Percentiles rank a stretch among this genome's conserved stretches.
These are phyloP conservation scores for Nebria brevicollis DNA, from an alignment of 2,888 invertebrate genomes.

Conservation along the genomic window DNA sequence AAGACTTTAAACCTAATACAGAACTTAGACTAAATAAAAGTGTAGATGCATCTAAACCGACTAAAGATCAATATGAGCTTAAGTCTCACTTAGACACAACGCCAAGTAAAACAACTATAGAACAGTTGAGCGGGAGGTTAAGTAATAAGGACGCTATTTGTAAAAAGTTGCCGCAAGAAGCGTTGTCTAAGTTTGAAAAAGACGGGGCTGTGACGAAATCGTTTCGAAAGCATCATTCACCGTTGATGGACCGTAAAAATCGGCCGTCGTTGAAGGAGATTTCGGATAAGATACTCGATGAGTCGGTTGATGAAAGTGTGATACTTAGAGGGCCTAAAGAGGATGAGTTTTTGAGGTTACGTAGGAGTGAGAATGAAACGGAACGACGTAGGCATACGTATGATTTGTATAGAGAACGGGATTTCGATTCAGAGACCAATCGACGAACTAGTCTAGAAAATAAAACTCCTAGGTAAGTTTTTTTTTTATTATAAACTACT, in stretches of 20 bases:
- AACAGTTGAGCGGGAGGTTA: neutral
- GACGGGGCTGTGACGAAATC: constrained; percentile 6
- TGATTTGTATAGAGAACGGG: constrained; percentile 49
- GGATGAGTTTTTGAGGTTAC: constrained; percentile 41
- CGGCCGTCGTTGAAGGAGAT: constrained; percentile 30
- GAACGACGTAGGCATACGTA: constrained; percentile 44
- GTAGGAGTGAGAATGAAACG: constrained; percentile 48
- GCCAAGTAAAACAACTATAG: neutral
- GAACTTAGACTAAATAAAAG: no score
- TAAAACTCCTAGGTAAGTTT: constrained; percentile 58
- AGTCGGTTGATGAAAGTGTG: constrained; percentile 20
- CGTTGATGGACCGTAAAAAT: constrained; percentile 21
- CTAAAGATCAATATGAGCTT: neutral
- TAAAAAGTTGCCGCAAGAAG: constrained; percentile 23
- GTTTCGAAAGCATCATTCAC: constrained; percentile 29
- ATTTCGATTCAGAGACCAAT: constrained; percentile 54
- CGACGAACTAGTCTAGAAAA: constrained; percentile 59
- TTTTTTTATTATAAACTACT: neutral
- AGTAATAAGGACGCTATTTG: neutral
- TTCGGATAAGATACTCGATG: constrained; percentile 37
- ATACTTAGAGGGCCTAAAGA: constrained; percentile 35
- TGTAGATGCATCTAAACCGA: neutral
- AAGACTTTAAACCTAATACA: neutral
- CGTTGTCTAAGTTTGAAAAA: constrained; percentile 22
- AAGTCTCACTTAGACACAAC: neutral